Base-by-base conservation (phyloP, 1,140 invertebrate genomes). In the Zaprionus vittiger region DNA sequence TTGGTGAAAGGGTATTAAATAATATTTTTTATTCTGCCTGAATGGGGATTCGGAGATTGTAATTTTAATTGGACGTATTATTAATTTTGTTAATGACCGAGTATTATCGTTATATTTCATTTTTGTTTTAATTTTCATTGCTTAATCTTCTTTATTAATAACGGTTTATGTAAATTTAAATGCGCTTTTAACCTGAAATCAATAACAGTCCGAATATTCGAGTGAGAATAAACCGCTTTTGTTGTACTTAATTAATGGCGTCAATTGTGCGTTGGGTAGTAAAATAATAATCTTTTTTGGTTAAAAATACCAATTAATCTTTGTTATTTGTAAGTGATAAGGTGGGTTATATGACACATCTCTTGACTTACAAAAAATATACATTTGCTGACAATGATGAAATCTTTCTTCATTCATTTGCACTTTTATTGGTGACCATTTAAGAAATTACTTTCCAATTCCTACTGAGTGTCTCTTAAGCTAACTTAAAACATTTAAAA, bases 121-220 rank as follows among this genome's bases (percentile, higher is more conserved):
- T 26, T 64, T 64, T 65, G 37, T 49, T 69, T 54, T 22, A 47
- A 20, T 52, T 70, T 54, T 44, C 64, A 61, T 44, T 38, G 52
- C 54, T 89, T 83, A 83, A 86, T 83, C 77, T 66, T 64, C 68
- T 68, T 81, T 79, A 89, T 87, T 87, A 87, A 87, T 87, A 89
- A 78, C 77, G 83, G 80, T 83, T 89, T 83, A 87, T 89, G 84
- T 71, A 76, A 83, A 89, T 89, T 81, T 84, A 79, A 84, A 89
- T 84, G 64, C 73, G 83, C 68, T 70, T 70, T 89, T 79, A 84
- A 78, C 77, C 78, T 81, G 83, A 87, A 89, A 89, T 89, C 83
- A 84, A 84, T 89, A 84, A 70, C 57, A 14, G 14, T 24, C 28
- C 37, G 44, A 52, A 57, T 73, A 70, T 74, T 63, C 73, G 24